phyloP scores from a whole-genome alignment of 2,888 invertebrate genomes.

The Apodemia mormo region DNA sequence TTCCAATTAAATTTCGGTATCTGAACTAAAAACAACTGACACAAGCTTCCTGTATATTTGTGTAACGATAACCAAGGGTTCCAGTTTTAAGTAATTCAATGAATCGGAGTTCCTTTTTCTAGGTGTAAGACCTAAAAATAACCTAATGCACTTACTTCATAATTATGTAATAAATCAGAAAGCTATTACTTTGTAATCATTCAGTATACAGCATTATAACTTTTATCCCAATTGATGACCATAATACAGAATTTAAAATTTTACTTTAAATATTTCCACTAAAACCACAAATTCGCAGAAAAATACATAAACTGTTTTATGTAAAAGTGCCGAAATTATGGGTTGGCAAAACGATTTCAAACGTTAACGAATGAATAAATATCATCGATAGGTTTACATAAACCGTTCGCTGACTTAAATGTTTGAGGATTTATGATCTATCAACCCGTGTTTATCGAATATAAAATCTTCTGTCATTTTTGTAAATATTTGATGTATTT shows the following conservation, averaged over 20 bases:
- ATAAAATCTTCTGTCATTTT: neutral
- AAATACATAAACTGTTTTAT: neutral
- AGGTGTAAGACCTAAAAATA: too few species aligned
- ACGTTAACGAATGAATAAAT: neutral
- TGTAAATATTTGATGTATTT: neutral
- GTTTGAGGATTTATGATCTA: neutral
- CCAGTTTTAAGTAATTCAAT: too few species aligned
- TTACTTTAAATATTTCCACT: neutral
- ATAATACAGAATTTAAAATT: neutral
- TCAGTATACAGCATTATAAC: too few species aligned
- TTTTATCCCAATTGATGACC: too few species aligned
- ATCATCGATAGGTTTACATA: neutral
- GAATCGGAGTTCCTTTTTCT: too few species aligned
- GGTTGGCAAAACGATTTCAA: neutral
- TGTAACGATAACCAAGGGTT: too few species aligned
- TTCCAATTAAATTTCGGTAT: too few species aligned
- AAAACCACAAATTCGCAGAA: neutral
- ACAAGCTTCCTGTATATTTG: too few species aligned
- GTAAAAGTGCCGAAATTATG: neutral
- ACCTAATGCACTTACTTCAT: too few species aligned
- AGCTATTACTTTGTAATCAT: too few species aligned
- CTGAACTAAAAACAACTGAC: too few species aligned
- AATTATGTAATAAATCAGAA: too few species aligned
- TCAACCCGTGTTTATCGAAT: neutral
- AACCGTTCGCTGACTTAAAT: neutral